Evolutionary conservation across 1,140 invertebrate genomes (phyloP).

Genomic region (Drosophila quadrilineata): DNA sequence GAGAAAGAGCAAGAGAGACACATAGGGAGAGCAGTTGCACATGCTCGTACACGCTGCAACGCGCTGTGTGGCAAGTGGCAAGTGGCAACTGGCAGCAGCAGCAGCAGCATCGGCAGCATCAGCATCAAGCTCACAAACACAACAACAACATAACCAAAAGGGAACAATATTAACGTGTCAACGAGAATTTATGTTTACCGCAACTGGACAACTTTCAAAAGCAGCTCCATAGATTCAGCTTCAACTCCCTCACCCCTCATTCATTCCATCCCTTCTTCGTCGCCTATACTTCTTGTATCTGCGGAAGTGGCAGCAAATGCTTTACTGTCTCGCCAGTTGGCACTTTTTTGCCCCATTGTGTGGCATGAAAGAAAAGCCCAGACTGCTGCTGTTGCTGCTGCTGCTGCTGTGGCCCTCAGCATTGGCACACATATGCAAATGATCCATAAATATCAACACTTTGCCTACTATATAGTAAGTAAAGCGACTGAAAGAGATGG

Average conservation of each 20-base stretch:
- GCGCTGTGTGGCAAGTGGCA: too few species aligned
- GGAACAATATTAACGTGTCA: slow-evolving; percentile 80
- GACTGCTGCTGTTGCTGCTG: slow-evolving; percentile 29
- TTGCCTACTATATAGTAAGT: slow-evolving; percentile 45
- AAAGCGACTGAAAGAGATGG: background rate
- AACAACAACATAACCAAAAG: slow-evolving; percentile 59
- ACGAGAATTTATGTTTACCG: slow-evolving; percentile 80
- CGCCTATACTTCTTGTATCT: slow-evolving; percentile 16
- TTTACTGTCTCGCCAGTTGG: slow-evolving; percentile 75
- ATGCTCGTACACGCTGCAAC: slow-evolving; percentile 3
- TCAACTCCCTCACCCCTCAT: background rate
- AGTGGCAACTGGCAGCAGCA: background rate
- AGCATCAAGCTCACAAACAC: slow-evolving; percentile 2
- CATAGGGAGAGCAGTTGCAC: slow-evolving; percentile 11
- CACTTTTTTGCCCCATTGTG: slow-evolving; percentile 47
- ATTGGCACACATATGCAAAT: slow-evolving; percentile 72
- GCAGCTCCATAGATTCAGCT: slow-evolving; percentile 63
- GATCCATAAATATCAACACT: slow-evolving; percentile 79
- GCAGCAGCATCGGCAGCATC: slow-evolving; percentile 24
- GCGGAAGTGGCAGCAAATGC: slow-evolving; percentile 76
- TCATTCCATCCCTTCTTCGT: background rate
- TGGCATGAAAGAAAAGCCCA: background rate
- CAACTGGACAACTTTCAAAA: slow-evolving; percentile 79
- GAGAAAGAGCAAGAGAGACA: too few species aligned
- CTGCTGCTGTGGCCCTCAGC: slow-evolving; percentile 28